A percentile compares a stretch with the other conserved stretches of the same genome.
These are phyloP conservation scores for Siniperca scherzeri DNA, from an alignment of 2,797 vertebrate species.

Conservation along the genomic window DNA sequence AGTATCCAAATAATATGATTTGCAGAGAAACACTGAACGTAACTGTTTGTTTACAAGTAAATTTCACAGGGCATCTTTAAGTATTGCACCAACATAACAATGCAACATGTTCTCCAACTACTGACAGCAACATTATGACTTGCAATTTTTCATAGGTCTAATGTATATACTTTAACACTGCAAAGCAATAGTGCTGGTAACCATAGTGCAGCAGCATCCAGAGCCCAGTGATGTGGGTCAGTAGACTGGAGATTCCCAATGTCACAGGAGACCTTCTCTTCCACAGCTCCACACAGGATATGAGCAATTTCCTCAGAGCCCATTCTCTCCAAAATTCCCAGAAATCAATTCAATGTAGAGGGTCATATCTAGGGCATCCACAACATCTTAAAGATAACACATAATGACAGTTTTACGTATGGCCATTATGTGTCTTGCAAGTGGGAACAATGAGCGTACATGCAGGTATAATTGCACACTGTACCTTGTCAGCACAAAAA, in stretches of 20 bases:
- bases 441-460: not conserved
- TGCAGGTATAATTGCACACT: not conserved
- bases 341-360: constrained; percentile 49
- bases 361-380: constrained; percentile 54
- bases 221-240: constrained; percentile 76
- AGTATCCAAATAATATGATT: not conserved
- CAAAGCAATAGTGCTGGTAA: not conserved
- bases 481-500: constrained; percentile 16
- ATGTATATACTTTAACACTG: not conserved
- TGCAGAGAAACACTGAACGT: not conserved
- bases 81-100: not conserved
- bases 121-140: not conserved
- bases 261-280: constrained; percentile 78
- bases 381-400: constrained; percentile 30
- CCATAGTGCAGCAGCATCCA: constrained; percentile 27
- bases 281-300: constrained; percentile 77
- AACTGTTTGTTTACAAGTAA: constrained; percentile 18
- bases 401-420: constrained; percentile 1
- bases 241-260: constrained; percentile 71
- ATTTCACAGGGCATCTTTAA: not conserved
- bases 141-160: not conserved
- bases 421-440: not conserved
- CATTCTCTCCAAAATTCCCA: constrained; percentile 58
- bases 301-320: constrained; percentile 77
- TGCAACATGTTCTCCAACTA: not conserved